Conservation (phyloP, 1,140 invertebrate genomes). For the Asobara japonica region DNA sequence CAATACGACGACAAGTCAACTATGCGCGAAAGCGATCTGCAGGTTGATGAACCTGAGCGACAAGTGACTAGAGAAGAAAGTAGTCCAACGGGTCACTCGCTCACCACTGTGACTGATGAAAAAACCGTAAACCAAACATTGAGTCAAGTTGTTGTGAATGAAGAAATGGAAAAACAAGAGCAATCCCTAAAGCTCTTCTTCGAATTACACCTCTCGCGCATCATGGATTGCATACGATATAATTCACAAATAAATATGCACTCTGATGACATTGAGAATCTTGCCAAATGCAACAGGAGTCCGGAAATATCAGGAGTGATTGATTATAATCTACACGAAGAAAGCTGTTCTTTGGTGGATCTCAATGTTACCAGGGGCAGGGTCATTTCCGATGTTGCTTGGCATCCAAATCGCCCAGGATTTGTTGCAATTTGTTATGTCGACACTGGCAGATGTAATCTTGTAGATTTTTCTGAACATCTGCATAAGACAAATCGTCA, state of each 20-base stretch:
- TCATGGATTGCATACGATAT: constrained; percentile 63
- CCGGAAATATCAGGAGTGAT: neutral
- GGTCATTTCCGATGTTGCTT: constrained; percentile 70
- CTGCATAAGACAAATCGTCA: neutral
- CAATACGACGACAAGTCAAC: constrained; percentile 65
- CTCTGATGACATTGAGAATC: constrained; percentile 70
- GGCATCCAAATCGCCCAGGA: constrained; percentile 73
- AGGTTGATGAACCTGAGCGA: constrained; percentile 24
- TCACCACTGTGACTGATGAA: constrained; percentile 4
- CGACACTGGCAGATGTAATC: neutral
- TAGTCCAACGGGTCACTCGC: neutral
- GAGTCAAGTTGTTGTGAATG: constrained; percentile 16
- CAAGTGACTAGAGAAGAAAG: neutral
- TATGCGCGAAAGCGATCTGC: constrained; percentile 3
- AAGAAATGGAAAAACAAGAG: constrained; percentile 7
- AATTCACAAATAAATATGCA: constrained; percentile 73
- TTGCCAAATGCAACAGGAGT: constrained; percentile 50
- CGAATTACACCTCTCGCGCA: constrained; percentile 22
- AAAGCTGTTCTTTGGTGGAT: constrained; percentile 69
- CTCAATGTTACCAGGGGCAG: constrained; percentile 68
- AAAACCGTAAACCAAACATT: neutral
- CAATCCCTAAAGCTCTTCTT: constrained; percentile 45
- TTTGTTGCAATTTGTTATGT: constrained; percentile 72
- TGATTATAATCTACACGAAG: constrained; percentile 55
- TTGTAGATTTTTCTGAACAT: neutral